Evolutionary conservation across 2,888 invertebrate species (phyloP), one percentile per base, ranked within the genome.

Genomic region (Suillia variegata): DNA sequence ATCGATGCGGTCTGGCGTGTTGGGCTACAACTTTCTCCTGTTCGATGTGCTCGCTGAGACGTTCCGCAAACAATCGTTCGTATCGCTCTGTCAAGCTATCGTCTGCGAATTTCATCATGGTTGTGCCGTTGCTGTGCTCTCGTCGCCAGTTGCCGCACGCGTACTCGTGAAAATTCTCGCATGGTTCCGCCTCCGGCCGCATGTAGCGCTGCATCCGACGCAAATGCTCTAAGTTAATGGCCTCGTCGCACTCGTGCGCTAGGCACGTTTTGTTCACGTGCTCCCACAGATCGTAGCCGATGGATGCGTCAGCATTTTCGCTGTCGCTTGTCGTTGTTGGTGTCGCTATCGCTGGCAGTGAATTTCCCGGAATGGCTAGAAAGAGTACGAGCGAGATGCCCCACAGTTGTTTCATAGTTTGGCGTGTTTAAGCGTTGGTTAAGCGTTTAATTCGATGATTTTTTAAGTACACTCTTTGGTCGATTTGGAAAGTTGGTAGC

Each of bases 141-240:
- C 54, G 31, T 1, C 48, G 34, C 79, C 79, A 77, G 15, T 70
- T 70, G 51, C 76, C 73, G 38, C 77, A 77, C 20, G 77, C 73
- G 34, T 75, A 69, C 13, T 61, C 63, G 56, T 77, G 68, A 17
- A 76, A 77, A 51, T 78, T 67, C 15, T 67, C 65, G 48, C 77
- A 77, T 0, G 79, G 72, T 59, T 73, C 63, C 34, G 65, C 57
- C 31, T 67, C 62, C 1, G 58, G 61, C 17, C 65, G 63, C 67
- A 76, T 71, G 8, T 76, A 67, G 1, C 62, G 56, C 49, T 65
- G 66, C 33, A 77, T 55, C 2, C 56, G 57, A 2, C 65, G 58
- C 15, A 77, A 65, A 15, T 77, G 70, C 18, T 62, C 42, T 22
- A 67, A 3, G 55, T 74, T 77, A 51, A 77, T 52, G 0, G 65